Conservation (phyloP, 2,113 vertebrate genomes). For the Corythornis vintsioides region DNA sequence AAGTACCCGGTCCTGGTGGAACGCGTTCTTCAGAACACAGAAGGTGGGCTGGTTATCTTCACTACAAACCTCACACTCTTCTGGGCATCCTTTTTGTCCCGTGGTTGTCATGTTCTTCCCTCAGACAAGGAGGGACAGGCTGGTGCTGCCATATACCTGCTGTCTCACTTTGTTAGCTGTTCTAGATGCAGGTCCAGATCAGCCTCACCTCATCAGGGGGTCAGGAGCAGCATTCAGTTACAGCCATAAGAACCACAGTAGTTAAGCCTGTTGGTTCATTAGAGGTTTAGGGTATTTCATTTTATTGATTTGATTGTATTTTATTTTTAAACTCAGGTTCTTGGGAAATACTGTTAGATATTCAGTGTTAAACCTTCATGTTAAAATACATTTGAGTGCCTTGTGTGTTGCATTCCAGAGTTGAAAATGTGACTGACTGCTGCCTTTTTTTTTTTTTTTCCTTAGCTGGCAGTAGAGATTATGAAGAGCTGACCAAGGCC, state of each 20-base stretch:
- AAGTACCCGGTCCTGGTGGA: constrained; percentile 95
- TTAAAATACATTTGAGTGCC: neutral
- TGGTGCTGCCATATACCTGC: neutral
- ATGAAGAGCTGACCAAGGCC: constrained; percentile 82
- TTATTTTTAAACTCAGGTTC: neutral
- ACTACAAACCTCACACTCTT: neutral
- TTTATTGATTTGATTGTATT: neutral
- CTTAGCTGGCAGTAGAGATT: constrained; percentile 85
- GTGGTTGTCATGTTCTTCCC: neutral
- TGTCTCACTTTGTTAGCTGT: neutral
- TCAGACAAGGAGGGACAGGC: neutral
- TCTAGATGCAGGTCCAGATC: neutral
- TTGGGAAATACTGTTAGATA: neutral
- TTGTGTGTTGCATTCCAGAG: neutral
- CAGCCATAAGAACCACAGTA: neutral
- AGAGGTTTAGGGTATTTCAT: neutral
- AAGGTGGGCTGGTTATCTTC: constrained; percentile 75
- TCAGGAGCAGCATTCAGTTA: neutral
- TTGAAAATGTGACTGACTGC: neutral
- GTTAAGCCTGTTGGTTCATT: neutral
- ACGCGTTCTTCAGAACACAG: constrained; percentile 89
- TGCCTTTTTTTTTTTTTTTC: constrained; percentile 7
- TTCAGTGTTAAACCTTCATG: neutral
- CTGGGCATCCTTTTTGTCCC: neutral
- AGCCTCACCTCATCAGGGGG: neutral